Base-by-base conservation (phyloP, 1,140 invertebrate species). In the Dendrolimus punctatus region DNA sequence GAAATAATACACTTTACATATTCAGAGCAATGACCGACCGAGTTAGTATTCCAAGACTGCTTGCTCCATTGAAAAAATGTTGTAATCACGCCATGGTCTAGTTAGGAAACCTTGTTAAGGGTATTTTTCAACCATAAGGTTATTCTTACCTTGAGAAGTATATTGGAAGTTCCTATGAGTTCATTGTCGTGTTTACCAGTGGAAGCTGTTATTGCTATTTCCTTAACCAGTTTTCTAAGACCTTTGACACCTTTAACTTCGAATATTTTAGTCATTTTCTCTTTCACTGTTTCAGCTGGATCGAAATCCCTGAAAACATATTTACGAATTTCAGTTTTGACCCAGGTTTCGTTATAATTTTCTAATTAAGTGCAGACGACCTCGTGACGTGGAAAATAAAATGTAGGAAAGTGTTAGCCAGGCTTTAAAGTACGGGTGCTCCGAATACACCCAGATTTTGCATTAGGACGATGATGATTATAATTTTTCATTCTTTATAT, bases 111-210 rank as follows among this genome's bases (percentile, higher is more conserved):
- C 42, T 43, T 7, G 10, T 43, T 43, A 43, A 43, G 8, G 38
- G 40, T 53, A 10, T 45, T 57, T 38, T 55, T 37, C 9, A 37
- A 6, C 4, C 8, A 45, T 38, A 36, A 43, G 23, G 23, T 23
- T 23, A 23, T 23, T 23, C 50, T 45, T 38, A 98, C 96, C 87
- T 95, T 95, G 0, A 99, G 80, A 4, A 92, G 90, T 71, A 99
- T 92, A 70, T 93, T 91, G 47, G 95, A 91, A 51, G 92, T 93
- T 0, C 98, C 98, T 58, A 99, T 95, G 58, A 99, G 93, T 86
- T 99, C 97, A 80, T 99, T 98, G 55, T 98, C 93, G 71, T 97
- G 95, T 86, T 96, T 96, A 37, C 95, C 95, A 4, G 94, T 95
- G 6, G 97, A 93, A 1, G 96, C 97, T 5, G 97, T 98, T 49